Base-by-base conservation (phyloP, 1,140 invertebrate species). In the Drosophila baimaii region DNA sequence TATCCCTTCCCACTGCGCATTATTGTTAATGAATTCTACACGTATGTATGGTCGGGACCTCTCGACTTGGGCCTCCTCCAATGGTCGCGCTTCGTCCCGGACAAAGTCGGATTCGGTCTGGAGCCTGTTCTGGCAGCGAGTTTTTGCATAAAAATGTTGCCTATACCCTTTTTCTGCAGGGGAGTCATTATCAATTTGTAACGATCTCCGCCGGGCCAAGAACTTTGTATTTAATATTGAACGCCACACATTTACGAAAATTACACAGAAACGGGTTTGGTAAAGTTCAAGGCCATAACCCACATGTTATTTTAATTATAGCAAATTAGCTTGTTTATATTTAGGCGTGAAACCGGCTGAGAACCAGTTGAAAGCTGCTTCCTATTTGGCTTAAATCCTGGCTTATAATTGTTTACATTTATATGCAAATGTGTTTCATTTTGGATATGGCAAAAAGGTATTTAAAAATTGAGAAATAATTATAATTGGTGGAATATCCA, bases 1-100 rank as follows among this genome's bases (percentile, higher is more conserved):
- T 19, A 39, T 23, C 37, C 66, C 54, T 35, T 25, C 39, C 61
- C 31, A 43, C 74, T 77, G 73, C 62, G 71, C 79, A 73, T 88
- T 86, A 86, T 86, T 82, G 83, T 79, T 86, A 86, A 86, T 86
- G 83, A 86, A 86, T 88, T 86, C 83, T 88, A 74, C 83, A 89
- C 68, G 79, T 85, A 55, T 64, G 73, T 49, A 70, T 55, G 55
- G 46, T 19, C 41, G 35, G 46, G 57, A 25, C 37, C 41, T 55
- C 39, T 55, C 39, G 39, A 25, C 35, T 31, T 29, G 64, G 44
- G 43, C n/a, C 46, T 21, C n/a, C n/a, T n/a, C n/a, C 62, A 77
- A 77, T 52, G 66, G 62, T 78, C 70, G 47, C 78, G 64, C 44
- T 71, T 21, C 51, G 15, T 35, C 35, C 19, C 43, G 56, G 66